Evolutionary conservation across 2,113 vertebrate genomes (phyloP).

Genomic region (Mixornis gularis): DNA sequence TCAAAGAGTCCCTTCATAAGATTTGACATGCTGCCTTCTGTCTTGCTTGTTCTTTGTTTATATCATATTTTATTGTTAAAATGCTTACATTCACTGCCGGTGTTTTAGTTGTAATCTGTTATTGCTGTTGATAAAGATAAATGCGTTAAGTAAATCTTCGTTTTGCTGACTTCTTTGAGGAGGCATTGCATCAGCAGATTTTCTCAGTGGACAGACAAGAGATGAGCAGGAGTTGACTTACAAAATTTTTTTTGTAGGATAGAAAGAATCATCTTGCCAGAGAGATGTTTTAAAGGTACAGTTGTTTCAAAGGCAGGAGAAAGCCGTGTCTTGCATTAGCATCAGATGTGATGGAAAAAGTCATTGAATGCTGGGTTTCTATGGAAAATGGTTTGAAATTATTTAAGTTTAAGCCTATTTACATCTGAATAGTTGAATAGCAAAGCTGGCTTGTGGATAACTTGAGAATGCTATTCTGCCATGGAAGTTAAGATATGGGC

Average conservation of each 20-base stretch:
- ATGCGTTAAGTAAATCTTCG: constrained; percentile 78
- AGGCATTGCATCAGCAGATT: constrained; percentile 72
- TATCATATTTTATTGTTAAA: constrained; percentile 57
- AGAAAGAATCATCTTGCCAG: constrained; percentile 54
- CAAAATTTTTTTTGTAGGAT: constrained; percentile 27
- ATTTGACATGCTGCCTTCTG: constrained; percentile 28
- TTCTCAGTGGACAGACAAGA: constrained; percentile 68
- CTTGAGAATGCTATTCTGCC: background rate
- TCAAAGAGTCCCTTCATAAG: constrained; percentile 13
- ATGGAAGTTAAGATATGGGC: background rate
- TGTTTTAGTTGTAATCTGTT: constrained; percentile 69
- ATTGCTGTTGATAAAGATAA: constrained; percentile 76
- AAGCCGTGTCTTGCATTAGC: background rate
- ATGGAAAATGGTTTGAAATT: background rate
- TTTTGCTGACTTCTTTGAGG: constrained; percentile 77
- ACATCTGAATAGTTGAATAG: background rate
- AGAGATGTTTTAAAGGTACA: constrained; percentile 49
- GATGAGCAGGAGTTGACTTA: constrained; percentile 63
- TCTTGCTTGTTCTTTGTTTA: constrained; percentile 19
- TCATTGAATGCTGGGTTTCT: background rate
- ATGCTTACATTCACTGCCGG: constrained; percentile 67
- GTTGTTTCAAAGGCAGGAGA: constrained; percentile 16
- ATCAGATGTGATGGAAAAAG: background rate
- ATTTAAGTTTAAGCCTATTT: background rate
- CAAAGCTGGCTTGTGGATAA: background rate